Evolutionary conservation across 2,888 invertebrate species (phyloP).

Genomic region (Neria commutata): DNA sequence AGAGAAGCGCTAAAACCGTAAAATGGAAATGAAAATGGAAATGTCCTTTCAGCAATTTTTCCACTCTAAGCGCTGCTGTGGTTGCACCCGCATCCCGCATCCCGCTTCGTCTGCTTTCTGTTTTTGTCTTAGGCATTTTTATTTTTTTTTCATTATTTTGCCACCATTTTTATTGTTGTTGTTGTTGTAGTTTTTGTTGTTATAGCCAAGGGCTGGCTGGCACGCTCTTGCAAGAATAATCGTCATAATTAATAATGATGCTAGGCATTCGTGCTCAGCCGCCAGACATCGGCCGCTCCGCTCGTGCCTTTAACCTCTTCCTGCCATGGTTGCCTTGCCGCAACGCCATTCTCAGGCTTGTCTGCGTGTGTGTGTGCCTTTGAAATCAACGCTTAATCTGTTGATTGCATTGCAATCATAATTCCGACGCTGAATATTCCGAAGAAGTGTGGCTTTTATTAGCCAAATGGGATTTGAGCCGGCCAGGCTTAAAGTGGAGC

Average conservation of each 20-base stretch:
- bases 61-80: no score
- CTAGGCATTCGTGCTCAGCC: no score
- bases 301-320: background rate
- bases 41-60: conserved; percentile 1
- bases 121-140: background rate
- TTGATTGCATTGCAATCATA: conserved; percentile 10
- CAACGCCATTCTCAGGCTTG: no score
- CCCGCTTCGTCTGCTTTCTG: background rate
- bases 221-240: no score
- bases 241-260: no score
- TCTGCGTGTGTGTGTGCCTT: conserved; percentile 10
- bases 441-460: no score
- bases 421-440: background rate
- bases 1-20: background rate
- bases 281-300: no score
- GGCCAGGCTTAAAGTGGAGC: no score
- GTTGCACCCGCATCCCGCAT: no score
- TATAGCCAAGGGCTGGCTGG: no score
- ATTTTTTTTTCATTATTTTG: background rate
- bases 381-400: conserved; percentile 1
- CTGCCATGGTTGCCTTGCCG: background rate
- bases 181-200: background rate
- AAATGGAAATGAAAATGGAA: background rate
- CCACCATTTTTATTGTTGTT: background rate
- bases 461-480: conserved; percentile 2